A percentile compares a stretch with the other conserved stretches of the same genome.
These are phyloP conservation scores for Trialeurodes vaporariorum DNA, from an alignment of 1,140 invertebrate genomes.

Conservation along the genomic window DNA sequence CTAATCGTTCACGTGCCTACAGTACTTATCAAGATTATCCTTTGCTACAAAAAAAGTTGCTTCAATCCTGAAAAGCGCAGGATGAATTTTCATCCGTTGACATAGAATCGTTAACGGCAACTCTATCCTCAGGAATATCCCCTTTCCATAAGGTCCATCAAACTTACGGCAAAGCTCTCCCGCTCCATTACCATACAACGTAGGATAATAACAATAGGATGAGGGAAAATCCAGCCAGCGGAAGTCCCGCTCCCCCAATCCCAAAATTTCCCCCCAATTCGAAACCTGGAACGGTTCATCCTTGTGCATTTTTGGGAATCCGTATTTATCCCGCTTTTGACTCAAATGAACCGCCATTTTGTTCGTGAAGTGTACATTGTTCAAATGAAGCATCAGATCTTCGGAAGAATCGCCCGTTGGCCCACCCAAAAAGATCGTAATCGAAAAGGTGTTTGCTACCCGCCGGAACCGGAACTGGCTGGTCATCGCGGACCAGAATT, in stretches of 20 bases:
- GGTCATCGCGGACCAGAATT: conserved; percentile 72
- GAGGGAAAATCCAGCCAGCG: not conserved
- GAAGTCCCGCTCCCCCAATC: too few relatives aligned
- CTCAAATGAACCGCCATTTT: too few relatives aligned
- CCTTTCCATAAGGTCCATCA: not conserved
- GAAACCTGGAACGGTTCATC: not conserved
- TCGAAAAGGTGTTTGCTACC: not conserved
- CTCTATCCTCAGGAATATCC: not conserved
- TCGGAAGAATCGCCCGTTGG: not conserved
- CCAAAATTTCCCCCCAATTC: not conserved
- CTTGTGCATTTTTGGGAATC: not conserved
- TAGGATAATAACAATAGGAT: not conserved
- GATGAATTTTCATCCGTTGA: not conserved
- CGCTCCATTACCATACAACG: not conserved
- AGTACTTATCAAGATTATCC: too few relatives aligned
- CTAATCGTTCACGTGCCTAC: too few relatives aligned
- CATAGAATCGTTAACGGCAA: not conserved
- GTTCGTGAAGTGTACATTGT: not conserved
- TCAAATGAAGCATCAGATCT: not conserved
- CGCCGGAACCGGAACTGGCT: not conserved
- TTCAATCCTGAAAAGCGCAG: not conserved
- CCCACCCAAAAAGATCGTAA: not conserved
- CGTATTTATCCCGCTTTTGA: not conserved
- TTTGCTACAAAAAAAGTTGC: too few relatives aligned
- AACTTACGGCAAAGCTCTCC: too few relatives aligned